Evolutionary conservation across 2,797 vertebrate genomes (phyloP), one percentile per base, ranked within the genome.

Genomic region (Myoxocephalus aenaeus): DNA sequence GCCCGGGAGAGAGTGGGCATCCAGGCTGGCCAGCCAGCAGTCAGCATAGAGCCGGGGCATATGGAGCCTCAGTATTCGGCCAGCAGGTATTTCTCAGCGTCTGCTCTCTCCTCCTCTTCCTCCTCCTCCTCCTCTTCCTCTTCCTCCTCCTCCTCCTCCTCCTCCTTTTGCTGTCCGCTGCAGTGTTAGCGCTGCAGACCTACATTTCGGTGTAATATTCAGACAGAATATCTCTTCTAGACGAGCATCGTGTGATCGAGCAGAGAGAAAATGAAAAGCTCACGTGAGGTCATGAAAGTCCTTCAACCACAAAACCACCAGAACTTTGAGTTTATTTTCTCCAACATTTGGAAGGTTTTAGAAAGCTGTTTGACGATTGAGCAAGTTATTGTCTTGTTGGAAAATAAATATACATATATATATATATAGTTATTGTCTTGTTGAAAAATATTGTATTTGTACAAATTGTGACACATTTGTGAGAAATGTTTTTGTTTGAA

Each of bases 61-160:
- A 95, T 96, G 94, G 94, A 95, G 90, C 86, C 87, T 83, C 82
- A 66, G 90, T 86, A 88, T 93, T 92, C 88, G 90, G 94, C 94
- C 94, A 94, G 93, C 92, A 95, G 93, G 92, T 94, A 94, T 95
- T 94, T 94, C 92, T 91, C 90, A 92, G 80, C 92, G 92, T 94
- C 90, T 94, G 92, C 91, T 90, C 90, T 86, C 34, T 34, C 34
- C 4, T 34, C 34, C 34, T 34, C 34, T 4, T 34, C 34, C 7
- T 34, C 83, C 34, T 61, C 57, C 81, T 85, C 73, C 87, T 50
- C 94, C 91, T 94, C 92, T 92, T 94, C 92, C 68, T 76, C 77
- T 83, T 88, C 86, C 83, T 86, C 83, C 20, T 61, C 57, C 81
- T 85, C 73, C 87, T n/a, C 94, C 70, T 76, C 77, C 85, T 88